Conservation (phyloP, 2,888 invertebrate species). For the Habrosyne pyritoides region DNA sequence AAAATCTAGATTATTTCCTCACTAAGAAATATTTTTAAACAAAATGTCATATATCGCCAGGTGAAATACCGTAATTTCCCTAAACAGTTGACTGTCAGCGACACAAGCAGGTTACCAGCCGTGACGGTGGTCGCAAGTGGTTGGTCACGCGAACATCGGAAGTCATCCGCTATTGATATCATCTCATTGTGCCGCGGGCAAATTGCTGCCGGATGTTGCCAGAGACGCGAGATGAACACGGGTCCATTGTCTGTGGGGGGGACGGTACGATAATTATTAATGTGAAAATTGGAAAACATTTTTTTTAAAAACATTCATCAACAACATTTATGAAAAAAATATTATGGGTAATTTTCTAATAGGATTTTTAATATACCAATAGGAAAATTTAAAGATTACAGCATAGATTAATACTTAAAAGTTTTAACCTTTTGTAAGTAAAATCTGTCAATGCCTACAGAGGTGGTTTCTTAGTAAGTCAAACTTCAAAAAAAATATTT, state of each 20-base stretch:
- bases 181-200: conserved; percentile 76
- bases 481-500: too few species aligned
- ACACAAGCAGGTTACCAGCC: conserved; percentile 49
- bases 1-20: too few species aligned
- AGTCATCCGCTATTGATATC: conserved; percentile 79
- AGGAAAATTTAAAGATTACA: too few species aligned
- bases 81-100: conserved; percentile 2
- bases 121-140: conserved; percentile 79
- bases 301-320: too few species aligned
- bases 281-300: not conserved
- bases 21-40: too few species aligned
- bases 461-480: too few species aligned
- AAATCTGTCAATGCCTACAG: too few species aligned
- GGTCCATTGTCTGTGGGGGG: conserved; percentile 39
- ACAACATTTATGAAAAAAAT: too few species aligned
- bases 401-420: too few species aligned
- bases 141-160: conserved; percentile 72
- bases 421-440: too few species aligned
- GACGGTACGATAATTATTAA: not conserved
- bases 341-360: too few species aligned
- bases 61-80: not conserved
- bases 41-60: not conserved
- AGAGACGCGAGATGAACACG: conserved; percentile 65
- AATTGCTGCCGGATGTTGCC: conserved; percentile 76
- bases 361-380: too few species aligned